Percentiles rank a stretch among this genome's conserved stretches.
These are phyloP conservation scores for Heliconius eleuchia DNA, from an alignment of 1,140 invertebrate species.

Conservation along the genomic window DNA sequence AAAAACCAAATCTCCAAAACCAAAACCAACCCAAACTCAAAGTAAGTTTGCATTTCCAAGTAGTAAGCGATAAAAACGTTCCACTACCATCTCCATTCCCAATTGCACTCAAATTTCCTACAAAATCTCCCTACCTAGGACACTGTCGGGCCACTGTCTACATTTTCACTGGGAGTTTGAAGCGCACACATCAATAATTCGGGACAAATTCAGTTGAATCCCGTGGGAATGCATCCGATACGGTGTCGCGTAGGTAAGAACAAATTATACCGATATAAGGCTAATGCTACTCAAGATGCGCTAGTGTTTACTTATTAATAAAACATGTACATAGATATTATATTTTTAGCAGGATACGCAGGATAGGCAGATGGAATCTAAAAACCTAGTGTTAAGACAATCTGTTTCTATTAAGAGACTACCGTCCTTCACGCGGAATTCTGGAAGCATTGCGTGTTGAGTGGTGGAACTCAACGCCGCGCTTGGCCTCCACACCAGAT, in stretches of 20 bases:
- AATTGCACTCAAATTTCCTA: slow-evolving; percentile 21
- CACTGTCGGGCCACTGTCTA: slow-evolving; percentile 4
- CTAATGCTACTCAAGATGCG: slow-evolving; percentile 1
- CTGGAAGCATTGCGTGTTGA: too few relatives aligned
- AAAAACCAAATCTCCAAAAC: not conserved
- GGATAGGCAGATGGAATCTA: too few relatives aligned
- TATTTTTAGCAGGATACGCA: not conserved
- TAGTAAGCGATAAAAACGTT: not conserved
- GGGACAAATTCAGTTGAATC: slow-evolving; percentile 28
- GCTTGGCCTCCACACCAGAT: too few relatives aligned
- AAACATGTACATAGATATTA: not conserved
- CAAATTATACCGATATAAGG: slow-evolving; percentile 24
- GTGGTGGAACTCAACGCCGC: too few relatives aligned
- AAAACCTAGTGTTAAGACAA: too few relatives aligned
- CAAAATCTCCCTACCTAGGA: slow-evolving; percentile 15
- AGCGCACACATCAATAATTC: slow-evolving; percentile 48
- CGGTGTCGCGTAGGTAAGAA: slow-evolving; percentile 13
- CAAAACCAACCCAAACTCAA: not conserved
- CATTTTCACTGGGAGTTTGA: slow-evolving; percentile 29
- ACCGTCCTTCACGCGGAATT: too few relatives aligned
- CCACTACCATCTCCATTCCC: not conserved
- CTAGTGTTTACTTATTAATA: not conserved
- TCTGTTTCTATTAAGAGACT: too few relatives aligned
- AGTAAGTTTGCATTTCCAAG: not conserved
- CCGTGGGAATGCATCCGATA: slow-evolving; percentile 36